Base-by-base conservation (phyloP, 2,888 invertebrate genomes). In the Mesorhabditis sp. region DNA sequence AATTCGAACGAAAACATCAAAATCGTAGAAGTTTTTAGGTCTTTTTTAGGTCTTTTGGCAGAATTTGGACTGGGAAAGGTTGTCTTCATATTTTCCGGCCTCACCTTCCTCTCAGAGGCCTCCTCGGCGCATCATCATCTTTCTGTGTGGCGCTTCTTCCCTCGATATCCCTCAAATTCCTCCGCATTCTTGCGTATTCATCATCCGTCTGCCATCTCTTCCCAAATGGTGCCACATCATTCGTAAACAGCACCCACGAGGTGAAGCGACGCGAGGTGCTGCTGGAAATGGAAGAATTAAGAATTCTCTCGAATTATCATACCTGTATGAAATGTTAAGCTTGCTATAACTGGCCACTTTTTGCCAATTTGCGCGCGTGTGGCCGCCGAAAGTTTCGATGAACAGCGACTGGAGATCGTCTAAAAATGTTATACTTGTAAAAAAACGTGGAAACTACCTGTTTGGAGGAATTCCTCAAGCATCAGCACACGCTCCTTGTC, bases 291-390 rank as follows among this genome's bases (percentile, higher is more conserved):
- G 28, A 28, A 28, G 28, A 28, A 28, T 28, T 28, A 1, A 28
- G 28, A 28, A 28, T 28, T 28, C 28, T 28, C 28, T 28, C 28
- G 28, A 28, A 28, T 28, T 28, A 28, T 28, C 28, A 28, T 28
- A 28, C 28, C 28, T 28, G n/a, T 50, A 50, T 10, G 58, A 50
- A 50, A 50, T 50, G 58, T 50, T 50, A 1, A 50, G n/a, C 58
- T 50, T 50, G 58, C 58, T 50, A n/a, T 50, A 50, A n/a, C 58
- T 50, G 58, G 58, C 58, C 58, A 50, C n/a, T 50, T 50, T 50
- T n/a, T 50, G 58, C 7, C n/a, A 50, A 50, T 50, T 50, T 10
- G 10, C 7, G 7, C 10, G 7, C 7, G 58, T 50, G 58, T 50
- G 58, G 7, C 58, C 58, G 58, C 58, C 58, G n/a, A 50, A 50